Percentiles rank a stretch among this genome's conserved stretches.
phyloP scores from a whole-genome alignment of 2,888 invertebrate species.

The Andricus quercusramuli region DNA sequence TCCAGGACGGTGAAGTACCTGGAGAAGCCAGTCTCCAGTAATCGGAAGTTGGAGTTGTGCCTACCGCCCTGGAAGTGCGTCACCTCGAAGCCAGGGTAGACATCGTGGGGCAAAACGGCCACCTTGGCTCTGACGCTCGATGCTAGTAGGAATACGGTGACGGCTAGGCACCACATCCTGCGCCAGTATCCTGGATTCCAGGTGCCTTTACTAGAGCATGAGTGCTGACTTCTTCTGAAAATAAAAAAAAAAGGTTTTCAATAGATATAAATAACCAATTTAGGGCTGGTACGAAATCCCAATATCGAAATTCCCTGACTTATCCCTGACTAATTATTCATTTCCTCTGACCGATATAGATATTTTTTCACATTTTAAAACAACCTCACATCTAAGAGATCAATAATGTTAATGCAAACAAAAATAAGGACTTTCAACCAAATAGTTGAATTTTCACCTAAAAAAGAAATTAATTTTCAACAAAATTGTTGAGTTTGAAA shows the following conservation, averaged over 20 bases:
- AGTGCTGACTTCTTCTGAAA: slow-evolving; percentile 58
- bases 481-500: too few relatives aligned
- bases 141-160: slow-evolving; percentile 63
- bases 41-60: slow-evolving; percentile 81
- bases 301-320: too few relatives aligned
- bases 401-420: too few relatives aligned
- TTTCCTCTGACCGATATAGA: too few relatives aligned
- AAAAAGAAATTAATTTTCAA: too few relatives aligned
- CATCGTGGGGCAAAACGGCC: slow-evolving; percentile 91
- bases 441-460: too few relatives aligned
- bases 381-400: too few relatives aligned
- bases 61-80: slow-evolving; percentile 85
- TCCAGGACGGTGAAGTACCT: slow-evolving; percentile 93
- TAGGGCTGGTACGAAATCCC: too few relatives aligned
- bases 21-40: slow-evolving; percentile 89
- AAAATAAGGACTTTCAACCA: too few relatives aligned
- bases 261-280: too few relatives aligned
- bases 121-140: slow-evolving; percentile 61
- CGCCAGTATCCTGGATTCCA: slow-evolving; percentile 54
- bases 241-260: not conserved
- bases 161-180: slow-evolving; percentile 71
- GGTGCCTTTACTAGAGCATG: slow-evolving; percentile 71
- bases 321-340: too few relatives aligned
- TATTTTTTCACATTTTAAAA: too few relatives aligned
- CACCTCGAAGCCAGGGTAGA: slow-evolving; percentile 93